phyloP scores from a whole-genome alignment of 2,888 invertebrate species.

The Drosophila rubida region DNA sequence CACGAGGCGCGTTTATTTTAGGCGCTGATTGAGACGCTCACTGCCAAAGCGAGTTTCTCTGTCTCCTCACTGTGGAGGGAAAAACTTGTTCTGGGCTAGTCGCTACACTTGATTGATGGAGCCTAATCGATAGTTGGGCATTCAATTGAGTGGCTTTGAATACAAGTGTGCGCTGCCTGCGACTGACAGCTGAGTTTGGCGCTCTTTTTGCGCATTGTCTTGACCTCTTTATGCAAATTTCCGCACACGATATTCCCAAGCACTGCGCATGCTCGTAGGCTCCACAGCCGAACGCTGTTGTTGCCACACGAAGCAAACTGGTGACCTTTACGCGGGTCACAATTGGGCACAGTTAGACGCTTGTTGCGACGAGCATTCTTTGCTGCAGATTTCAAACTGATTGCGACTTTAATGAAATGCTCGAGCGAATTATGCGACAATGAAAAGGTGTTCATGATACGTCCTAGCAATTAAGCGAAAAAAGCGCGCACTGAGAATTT shows the following conservation, averaged over 20 bases:
- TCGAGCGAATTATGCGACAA: slow-evolving; percentile 56
- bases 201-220: slow-evolving; percentile 10
- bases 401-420: slow-evolving; percentile 48
- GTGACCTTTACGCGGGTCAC: slow-evolving; percentile 44
- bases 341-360: too few relatives aligned
- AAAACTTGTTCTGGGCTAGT: slow-evolving; percentile 52
- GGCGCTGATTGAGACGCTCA: slow-evolving; percentile 52
- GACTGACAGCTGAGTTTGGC: slow-evolving; percentile 31
- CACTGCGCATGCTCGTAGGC: slow-evolving; percentile 58
- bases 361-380: too few relatives aligned
- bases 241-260: slow-evolving; percentile 3
- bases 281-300: slow-evolving; percentile 36
- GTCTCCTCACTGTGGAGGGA: neutral
- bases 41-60: neutral
- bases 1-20: slow-evolving; percentile 60
- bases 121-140: slow-evolving; percentile 8
- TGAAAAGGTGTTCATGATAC: slow-evolving; percentile 53
- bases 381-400: too few relatives aligned
- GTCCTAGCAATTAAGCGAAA: slow-evolving; percentile 45
- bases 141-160: slow-evolving; percentile 5
- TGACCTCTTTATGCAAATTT: slow-evolving; percentile 29
- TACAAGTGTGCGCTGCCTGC: neutral
- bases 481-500: slow-evolving; percentile 44
- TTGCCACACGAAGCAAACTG: slow-evolving; percentile 29
- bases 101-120: slow-evolving; percentile 29